These are phyloP conservation scores for Ypsolopha sequella DNA, from an alignment of 2,888 invertebrate genomes.

Conservation along the genomic window DNA sequence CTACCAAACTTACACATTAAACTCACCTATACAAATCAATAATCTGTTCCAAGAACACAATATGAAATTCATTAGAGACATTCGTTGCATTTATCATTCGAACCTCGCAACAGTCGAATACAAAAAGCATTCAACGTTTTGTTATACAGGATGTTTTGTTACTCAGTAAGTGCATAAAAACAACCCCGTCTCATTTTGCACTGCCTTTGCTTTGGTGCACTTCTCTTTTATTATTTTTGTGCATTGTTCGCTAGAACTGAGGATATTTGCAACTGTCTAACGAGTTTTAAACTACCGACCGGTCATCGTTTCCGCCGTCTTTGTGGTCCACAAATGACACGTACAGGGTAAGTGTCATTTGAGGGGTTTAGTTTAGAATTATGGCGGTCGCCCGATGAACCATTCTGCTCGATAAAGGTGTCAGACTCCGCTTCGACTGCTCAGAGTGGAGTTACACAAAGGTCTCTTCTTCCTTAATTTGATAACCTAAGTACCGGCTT, in stretches of 20 bases:
- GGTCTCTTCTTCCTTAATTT: not conserved
- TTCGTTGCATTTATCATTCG: not conserved
- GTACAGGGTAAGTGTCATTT: constrained; percentile 5
- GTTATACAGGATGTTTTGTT: constrained; percentile 15
- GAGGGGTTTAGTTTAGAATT: constrained; percentile 11
- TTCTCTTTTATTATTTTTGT: constrained; percentile 18
- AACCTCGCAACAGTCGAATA: not conserved
- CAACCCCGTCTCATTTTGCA: constrained; percentile 9
- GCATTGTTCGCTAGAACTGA: constrained; percentile 34
- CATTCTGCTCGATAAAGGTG: not conserved
- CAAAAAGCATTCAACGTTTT: constrained; percentile 4
- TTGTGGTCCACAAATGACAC: constrained; percentile 26
- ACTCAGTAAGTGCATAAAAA: constrained; percentile 27
- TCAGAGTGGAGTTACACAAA: not conserved
- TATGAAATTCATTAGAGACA: not conserved
- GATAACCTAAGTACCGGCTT: not conserved
- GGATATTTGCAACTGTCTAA: constrained; percentile 22
- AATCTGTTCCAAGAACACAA: too few relatives aligned
- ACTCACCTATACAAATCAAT: too few relatives aligned
- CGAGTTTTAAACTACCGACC: constrained; percentile 14
- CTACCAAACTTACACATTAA: too few relatives aligned
- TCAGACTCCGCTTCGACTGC: not conserved
- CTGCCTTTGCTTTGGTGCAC: constrained; percentile 4
- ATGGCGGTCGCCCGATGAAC: constrained; percentile 16
- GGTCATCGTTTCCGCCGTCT: constrained; percentile 9